Conservation (phyloP, 64 coral and sea anemone genomes). For the Acropora tenuis region DNA sequence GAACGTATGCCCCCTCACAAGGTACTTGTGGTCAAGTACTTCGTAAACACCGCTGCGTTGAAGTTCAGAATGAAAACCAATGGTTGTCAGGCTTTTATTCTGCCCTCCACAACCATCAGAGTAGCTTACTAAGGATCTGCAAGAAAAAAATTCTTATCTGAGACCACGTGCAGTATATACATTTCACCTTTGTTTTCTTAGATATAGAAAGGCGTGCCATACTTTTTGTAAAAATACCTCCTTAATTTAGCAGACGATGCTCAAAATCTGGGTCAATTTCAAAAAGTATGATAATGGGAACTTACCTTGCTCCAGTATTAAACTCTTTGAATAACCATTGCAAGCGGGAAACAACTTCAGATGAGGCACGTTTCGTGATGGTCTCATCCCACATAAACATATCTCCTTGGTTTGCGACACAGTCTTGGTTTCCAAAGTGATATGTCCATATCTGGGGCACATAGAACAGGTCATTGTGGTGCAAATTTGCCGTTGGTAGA, state of each 20-base stretch:
- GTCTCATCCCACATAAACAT: slow-evolving; percentile 62
- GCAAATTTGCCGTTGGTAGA: slow-evolving; percentile 10
- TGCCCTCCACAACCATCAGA: slow-evolving; percentile 51
- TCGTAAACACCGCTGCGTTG: slow-evolving; percentile 15
- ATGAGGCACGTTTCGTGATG: background rate
- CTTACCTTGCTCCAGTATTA: background rate
- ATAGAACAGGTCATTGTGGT: slow-evolving; percentile 34
- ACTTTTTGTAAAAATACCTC: too few species aligned
- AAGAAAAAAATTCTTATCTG: background rate
- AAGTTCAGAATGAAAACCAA: too few species aligned
- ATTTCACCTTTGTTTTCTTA: too few species aligned
- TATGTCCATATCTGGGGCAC: background rate
- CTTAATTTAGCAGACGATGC: too few species aligned
- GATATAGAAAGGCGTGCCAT: too few species aligned
- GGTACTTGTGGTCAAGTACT: slow-evolving; percentile 36
- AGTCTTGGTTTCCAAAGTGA: slow-evolving; percentile 55
- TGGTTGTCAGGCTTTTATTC: slow-evolving; percentile 22
- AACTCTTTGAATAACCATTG: background rate
- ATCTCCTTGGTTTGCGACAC: slow-evolving; percentile 1
- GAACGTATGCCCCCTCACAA: slow-evolving; percentile 39
- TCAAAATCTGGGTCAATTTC: background rate
- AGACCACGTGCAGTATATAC: too few species aligned
- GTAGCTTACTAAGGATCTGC: slow-evolving; percentile 27
- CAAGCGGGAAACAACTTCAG: slow-evolving; percentile 32
- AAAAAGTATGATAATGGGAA: background rate